Conservation (phyloP, 2,888 invertebrate species). For the Erannis defoliaria region DNA sequence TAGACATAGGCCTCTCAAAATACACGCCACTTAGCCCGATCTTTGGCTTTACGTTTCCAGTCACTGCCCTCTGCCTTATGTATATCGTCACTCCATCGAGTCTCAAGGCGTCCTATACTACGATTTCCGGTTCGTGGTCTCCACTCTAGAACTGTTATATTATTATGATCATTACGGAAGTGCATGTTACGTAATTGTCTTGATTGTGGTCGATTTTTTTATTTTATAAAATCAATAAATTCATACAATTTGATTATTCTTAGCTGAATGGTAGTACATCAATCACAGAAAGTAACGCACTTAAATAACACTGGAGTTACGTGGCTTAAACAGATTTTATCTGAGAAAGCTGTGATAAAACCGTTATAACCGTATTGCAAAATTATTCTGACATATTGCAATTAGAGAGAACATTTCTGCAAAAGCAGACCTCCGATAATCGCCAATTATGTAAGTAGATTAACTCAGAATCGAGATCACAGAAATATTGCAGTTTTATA, state of each 20-base stretch:
- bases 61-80: too few species aligned
- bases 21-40: too few species aligned
- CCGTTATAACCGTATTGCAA: not conserved
- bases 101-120: too few species aligned
- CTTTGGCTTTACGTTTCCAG: too few species aligned
- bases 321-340: not conserved
- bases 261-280: not conserved
- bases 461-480: constrained; percentile 22
- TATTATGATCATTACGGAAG: too few species aligned
- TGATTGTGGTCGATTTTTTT: too few species aligned
- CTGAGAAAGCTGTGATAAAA: not conserved
- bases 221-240: too few species aligned
- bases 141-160: too few species aligned
- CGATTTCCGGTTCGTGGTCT: too few species aligned
- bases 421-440: constrained; percentile 4
- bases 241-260: not conserved
- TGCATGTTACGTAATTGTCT: too few species aligned
- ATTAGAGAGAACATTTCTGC: not conserved
- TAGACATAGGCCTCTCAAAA: too few species aligned
- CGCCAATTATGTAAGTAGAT: constrained; percentile 23
- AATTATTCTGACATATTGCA: not conserved
- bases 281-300: not conserved
- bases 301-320: not conserved
- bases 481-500: constrained; percentile 4
- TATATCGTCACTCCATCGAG: too few species aligned